Evolutionary conservation across 2,113 vertebrate genomes (phyloP), one percentile per base, ranked within the genome.

Genomic region (Megaceryle torquata): DNA sequence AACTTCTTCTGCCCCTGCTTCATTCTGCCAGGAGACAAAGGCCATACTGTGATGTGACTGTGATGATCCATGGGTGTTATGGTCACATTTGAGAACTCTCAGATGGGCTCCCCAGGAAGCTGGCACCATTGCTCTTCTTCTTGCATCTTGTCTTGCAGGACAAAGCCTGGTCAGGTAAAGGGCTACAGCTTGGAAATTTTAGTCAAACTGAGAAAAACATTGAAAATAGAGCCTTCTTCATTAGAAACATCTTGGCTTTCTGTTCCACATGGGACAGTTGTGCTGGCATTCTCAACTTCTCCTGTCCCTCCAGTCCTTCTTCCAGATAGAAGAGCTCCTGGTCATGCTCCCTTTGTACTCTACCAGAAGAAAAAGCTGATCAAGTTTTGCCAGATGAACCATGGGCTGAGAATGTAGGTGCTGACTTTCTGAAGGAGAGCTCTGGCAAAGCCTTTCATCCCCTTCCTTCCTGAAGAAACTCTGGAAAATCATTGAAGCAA

Each of bases 381-480:
- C 67, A 86, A 69, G 35, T 64, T 80, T 48, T 93, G 61, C 64
- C 39, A 20, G 51, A 70, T 33, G 82, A 88, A 21, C 53, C 41
- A 37, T 72, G 35, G 18, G 11, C 43, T 12, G 87, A 48, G 48
- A 84, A 44, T 3, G 15, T 20, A 4, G 41, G 48, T 16, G 22
- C 75, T 51, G 24, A 59, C n/a, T 53, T 83, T 70, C 88, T n/a
- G 51, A 13, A 85, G 13, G 35, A 96, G 10, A 57, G 35, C 5
- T 48, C 57, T 10, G 26, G 33, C 6, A 91, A 91, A 43, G 41
- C n/a, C 90, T 97, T 82, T 92, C 51, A 44, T 88, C 46, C 19
- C 50, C 63, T 16, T 91, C 90, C 33, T 96, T 96, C 60, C 93
- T 60, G 3, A 87, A 89, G 18, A 96, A 95, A 41, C 61, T 95